These are phyloP conservation scores for Albula glossodonta DNA, from an alignment of 2,113 vertebrate genomes.

Conservation along the genomic window DNA sequence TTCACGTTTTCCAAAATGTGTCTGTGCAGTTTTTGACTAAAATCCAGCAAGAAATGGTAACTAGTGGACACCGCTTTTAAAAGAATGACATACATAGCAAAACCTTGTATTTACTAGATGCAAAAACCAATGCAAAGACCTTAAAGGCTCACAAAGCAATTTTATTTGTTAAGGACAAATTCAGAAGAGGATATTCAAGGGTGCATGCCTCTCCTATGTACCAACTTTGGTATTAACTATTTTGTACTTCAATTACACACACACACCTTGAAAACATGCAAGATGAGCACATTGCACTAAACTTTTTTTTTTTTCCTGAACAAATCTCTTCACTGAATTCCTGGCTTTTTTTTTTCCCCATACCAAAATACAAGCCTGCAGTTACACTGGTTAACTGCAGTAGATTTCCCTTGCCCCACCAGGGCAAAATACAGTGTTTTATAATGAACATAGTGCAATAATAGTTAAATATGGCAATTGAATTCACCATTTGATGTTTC, in stretches of 20 bases:
- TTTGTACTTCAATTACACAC: background rate
- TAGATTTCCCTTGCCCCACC: constrained; percentile 23
- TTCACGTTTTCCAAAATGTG: background rate
- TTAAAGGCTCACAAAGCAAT: constrained; percentile 7
- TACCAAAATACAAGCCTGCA: constrained; percentile 9
- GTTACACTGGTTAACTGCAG: constrained; percentile 21
- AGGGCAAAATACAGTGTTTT: constrained; percentile 62
- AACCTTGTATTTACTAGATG: background rate
- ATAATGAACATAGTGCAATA: constrained; percentile 55
- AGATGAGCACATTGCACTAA: constrained; percentile 1
- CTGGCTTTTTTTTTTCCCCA: background rate
- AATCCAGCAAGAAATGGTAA: background rate
- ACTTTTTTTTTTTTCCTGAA: constrained; percentile 7
- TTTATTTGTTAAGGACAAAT: constrained; percentile 9
- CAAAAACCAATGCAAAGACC: background rate
- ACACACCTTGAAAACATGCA: background rate
- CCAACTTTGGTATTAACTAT: constrained; percentile 2
- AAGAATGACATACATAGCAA: background rate
- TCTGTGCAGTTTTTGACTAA: background rate
- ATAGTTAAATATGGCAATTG: constrained; percentile 56
- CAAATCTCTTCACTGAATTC: background rate
- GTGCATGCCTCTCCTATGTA: constrained; percentile 6
- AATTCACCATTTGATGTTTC: constrained; percentile 21
- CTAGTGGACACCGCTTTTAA: too few species aligned
- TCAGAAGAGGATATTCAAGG: constrained; percentile 10